A percentile compares a stretch with the other conserved stretches of the same genome.
These are phyloP conservation scores for Raphicerus campestris DNA, from an alignment of 2,113 vertebrate species.

Conservation along the genomic window DNA sequence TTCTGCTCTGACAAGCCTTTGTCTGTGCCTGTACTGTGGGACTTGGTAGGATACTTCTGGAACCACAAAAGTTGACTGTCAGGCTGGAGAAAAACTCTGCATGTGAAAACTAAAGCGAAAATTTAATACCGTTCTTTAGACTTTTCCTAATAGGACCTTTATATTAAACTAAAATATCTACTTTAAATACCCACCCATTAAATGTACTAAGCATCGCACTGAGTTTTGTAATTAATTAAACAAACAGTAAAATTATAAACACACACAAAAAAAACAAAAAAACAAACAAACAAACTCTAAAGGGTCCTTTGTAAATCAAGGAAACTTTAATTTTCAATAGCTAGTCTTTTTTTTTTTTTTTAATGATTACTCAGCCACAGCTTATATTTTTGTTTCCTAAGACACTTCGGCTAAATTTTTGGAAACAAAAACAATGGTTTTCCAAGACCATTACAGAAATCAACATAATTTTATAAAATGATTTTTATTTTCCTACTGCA, in stretches of 20 bases:
- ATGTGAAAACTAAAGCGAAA: not conserved
- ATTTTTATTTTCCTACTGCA: not conserved
- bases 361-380: not conserved
- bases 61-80: not conserved
- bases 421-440: not conserved
- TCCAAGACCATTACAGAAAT: not conserved
- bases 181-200: not conserved
- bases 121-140: not conserved
- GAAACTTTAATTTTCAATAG: conserved; percentile 1
- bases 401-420: not conserved
- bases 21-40: not conserved
- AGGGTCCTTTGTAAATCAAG: not conserved
- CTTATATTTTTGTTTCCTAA: not conserved
- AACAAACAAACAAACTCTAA: not conserved
- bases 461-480: not conserved
- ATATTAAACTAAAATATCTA: not conserved
- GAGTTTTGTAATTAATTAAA: conserved; percentile 17
- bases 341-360: not conserved
- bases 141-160: not conserved
- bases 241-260: not conserved
- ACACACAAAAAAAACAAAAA: too few species aligned
- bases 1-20: not conserved
- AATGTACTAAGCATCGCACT: not conserved
- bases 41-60: not conserved
- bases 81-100: not conserved